These are phyloP conservation scores for Temnothorax ravouxi DNA, from an alignment of 2,888 invertebrate genomes.

Conservation along the genomic window DNA sequence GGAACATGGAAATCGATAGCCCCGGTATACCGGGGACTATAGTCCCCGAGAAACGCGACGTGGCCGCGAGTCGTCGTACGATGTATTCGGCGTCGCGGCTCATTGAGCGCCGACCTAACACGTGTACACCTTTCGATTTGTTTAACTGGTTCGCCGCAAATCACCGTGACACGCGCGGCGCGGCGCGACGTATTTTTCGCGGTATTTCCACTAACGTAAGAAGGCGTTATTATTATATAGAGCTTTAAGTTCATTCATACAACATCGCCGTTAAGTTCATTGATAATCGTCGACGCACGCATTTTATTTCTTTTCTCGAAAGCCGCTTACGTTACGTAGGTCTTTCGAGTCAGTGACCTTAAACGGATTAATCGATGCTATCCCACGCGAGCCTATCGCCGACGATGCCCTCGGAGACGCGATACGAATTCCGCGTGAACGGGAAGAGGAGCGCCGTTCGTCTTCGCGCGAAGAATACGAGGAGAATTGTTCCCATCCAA, in stretches of 20 bases:
- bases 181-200: background rate
- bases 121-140: constrained; percentile 13
- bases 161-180: background rate
- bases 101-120: constrained; percentile 36
- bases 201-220: background rate
- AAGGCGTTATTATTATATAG: constrained; percentile 2
- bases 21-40: too few species aligned
- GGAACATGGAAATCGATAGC: constrained; percentile 43
- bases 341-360: constrained; percentile 45
- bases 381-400: constrained; percentile 24
- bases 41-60: constrained; percentile 8
- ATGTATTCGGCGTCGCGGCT: constrained; percentile 24
- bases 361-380: constrained; percentile 42
- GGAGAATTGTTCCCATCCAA: background rate
- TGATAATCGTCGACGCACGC: background rate
- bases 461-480: background rate
- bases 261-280: constrained; percentile 22
- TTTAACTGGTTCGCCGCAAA: background rate
- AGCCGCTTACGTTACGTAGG: background rate
- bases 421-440: constrained; percentile 14
- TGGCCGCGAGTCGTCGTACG: background rate
- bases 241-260: constrained; percentile 25
- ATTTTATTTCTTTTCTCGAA: constrained; percentile 20
- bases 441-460: background rate
- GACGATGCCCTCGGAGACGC: background rate